Evolutionary conservation across 2,888 invertebrate genomes (phyloP).

Genomic region (Plutella xylostella): DNA sequence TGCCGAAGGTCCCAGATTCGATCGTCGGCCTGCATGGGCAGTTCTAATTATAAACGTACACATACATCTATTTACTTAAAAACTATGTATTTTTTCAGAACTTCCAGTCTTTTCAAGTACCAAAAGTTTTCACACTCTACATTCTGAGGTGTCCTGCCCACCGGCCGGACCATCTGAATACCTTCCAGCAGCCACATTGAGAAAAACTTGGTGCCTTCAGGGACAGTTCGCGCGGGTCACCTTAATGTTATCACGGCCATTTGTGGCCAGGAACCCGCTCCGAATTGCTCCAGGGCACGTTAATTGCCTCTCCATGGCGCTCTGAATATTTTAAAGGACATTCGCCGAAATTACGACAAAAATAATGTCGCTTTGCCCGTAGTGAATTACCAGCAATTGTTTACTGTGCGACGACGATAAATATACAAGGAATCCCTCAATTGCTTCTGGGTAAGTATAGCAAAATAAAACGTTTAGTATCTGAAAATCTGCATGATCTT

Average conservation of each 20-base stretch:
- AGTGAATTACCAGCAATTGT: slow-evolving; percentile 66
- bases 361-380: slow-evolving; percentile 67
- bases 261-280: slow-evolving; percentile 59
- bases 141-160: no score
- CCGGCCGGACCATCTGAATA: no score
- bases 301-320: slow-evolving; percentile 63
- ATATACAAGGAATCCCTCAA: slow-evolving; percentile 60
- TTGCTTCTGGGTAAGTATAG: no score
- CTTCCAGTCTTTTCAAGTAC: no score
- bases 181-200: slow-evolving; percentile 58
- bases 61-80: no score
- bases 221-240: slow-evolving; percentile 64
- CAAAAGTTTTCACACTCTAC: no score
- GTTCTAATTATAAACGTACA: no score
- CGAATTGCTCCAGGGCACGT: slow-evolving; percentile 63
- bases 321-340: slow-evolving; percentile 70
- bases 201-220: slow-evolving; percentile 54
- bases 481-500: no score
- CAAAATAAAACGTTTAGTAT: no score
- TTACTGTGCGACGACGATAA: slow-evolving; percentile 61
- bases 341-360: slow-evolving; percentile 68
- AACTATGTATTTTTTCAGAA: no score
- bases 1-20: no score
- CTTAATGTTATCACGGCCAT: slow-evolving; percentile 68
- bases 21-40: no score